These are phyloP conservation scores for Aythya baeri DNA, from an alignment of 2,113 vertebrate species.

Conservation along the genomic window DNA sequence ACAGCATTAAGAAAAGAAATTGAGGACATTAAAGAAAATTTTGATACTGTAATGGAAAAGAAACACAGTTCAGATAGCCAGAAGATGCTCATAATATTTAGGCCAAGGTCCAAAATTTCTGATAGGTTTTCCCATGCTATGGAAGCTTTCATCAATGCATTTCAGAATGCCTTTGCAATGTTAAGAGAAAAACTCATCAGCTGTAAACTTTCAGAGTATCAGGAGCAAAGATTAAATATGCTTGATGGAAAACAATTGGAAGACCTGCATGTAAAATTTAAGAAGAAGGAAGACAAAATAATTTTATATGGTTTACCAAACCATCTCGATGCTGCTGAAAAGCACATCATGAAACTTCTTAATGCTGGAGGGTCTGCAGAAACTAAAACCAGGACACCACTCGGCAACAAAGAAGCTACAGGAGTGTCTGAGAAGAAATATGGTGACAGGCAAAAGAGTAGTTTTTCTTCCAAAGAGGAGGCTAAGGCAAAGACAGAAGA, in stretches of 20 bases:
- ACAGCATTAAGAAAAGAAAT: constrained; percentile 37
- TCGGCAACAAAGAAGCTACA: not conserved
- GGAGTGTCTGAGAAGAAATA: not conserved
- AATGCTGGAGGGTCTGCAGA: not conserved
- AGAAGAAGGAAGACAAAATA: not conserved
- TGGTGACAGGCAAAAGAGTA: not conserved
- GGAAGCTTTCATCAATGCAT: constrained; percentile 59
- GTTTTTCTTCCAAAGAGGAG: not conserved
- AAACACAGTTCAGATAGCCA: rapidly evolving
- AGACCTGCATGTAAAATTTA: not conserved
- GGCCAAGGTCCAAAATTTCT: not conserved
- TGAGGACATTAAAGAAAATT: constrained; percentile 58
- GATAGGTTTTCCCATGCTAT: constrained; percentile 70
- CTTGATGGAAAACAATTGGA: not conserved
- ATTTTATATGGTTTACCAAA: constrained; percentile 43
- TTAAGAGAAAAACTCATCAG: constrained; percentile 28
- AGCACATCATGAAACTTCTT: not conserved
- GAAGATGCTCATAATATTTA: constrained; percentile 58
- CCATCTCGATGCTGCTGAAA: not conserved
- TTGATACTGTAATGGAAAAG: not conserved
- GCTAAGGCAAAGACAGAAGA: not conserved
- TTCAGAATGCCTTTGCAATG: constrained; percentile 40
- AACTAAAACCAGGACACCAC: not conserved
- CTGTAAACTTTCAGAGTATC: not conserved
- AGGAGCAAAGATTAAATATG: not conserved